Evolutionary conservation across 2,113 vertebrate genomes (phyloP).

Genomic region (Notarius quadriscutis): DNA sequence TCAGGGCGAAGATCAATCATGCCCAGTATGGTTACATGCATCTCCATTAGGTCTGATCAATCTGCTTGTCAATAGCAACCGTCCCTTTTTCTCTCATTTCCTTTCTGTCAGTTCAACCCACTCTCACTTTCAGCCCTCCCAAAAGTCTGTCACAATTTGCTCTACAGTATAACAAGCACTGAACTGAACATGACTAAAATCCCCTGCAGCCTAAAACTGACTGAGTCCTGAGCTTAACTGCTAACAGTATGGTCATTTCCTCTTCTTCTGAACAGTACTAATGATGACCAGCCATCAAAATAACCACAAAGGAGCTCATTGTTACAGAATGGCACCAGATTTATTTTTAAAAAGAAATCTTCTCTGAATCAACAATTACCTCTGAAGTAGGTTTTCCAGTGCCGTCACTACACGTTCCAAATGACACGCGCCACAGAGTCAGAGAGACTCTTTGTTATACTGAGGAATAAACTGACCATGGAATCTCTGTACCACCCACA

Average conservation of each 20-base stretch:
- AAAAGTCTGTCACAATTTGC: conserved; percentile 19
- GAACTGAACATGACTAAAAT: conserved; percentile 25
- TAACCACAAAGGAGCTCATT: background rate
- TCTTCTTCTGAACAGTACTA: background rate
- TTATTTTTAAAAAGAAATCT: background rate
- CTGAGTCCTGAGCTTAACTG: conserved; percentile 16
- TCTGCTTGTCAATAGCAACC: conserved; percentile 17
- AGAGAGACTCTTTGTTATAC: conserved; percentile 5
- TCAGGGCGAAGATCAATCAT: conserved; percentile 22
- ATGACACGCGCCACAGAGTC: background rate
- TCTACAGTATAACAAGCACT: conserved; percentile 23
- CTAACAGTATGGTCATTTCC: background rate
- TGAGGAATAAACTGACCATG: conserved; percentile 23
- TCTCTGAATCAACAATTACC: conserved; percentile 19
- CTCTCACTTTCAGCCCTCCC: background rate
- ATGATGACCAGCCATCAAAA: conserved; percentile 1
- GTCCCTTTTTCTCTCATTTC: background rate
- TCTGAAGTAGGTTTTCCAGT: background rate
- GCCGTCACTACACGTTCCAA: background rate
- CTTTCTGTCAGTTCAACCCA: background rate
- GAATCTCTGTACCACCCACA: conserved; percentile 4
- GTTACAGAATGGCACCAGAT: background rate
- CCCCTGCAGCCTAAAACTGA: background rate
- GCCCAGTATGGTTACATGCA: conserved; percentile 14
- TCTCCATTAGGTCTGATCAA: conserved; percentile 38